Conservation (phyloP, 1,140 invertebrate genomes). For the Listronotus oregonensis region DNA sequence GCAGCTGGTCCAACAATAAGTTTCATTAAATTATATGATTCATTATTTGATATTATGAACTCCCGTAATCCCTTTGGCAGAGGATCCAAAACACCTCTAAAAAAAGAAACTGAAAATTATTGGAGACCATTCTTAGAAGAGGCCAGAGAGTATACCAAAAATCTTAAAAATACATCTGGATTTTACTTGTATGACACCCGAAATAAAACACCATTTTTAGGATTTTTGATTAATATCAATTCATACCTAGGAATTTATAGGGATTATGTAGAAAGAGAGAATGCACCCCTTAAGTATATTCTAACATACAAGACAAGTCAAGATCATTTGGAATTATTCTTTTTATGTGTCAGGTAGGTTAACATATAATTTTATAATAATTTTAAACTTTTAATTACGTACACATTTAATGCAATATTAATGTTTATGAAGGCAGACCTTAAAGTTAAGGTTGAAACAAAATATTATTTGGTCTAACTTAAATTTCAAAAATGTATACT, state of each 20-base stretch:
- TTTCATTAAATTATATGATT: neutral
- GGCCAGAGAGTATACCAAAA: neutral
- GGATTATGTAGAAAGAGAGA: too few relatives aligned
- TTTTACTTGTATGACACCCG: neutral
- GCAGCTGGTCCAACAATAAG: neutral
- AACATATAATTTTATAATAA: too few relatives aligned
- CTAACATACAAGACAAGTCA: too few relatives aligned
- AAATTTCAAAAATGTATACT: too few relatives aligned
- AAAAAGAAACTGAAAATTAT: constrained; percentile 16
- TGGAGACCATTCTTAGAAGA: constrained; percentile 28
- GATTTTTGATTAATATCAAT: too few relatives aligned
- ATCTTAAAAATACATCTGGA: neutral
- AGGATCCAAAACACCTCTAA: constrained; percentile 43
- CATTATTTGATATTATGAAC: neutral
- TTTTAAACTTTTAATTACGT: too few relatives aligned
- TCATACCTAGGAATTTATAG: too few relatives aligned
- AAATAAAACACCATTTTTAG: too few relatives aligned
- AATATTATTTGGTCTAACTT: too few relatives aligned
- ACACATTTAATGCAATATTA: too few relatives aligned
- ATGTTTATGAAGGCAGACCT: too few relatives aligned
- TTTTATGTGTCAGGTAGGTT: neutral
- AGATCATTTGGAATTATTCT: neutral
- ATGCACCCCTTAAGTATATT: neutral
- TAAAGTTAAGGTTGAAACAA: too few relatives aligned
- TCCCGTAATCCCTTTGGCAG: constrained; percentile 23